Conservation (phyloP, 2,113 vertebrate genomes). For the Sus scrofa region T2T-Sscrofa CM000813.6:118598001-118598500, state of each 20-base stretch:
- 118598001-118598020: too few species aligned
- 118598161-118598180: not conserved
- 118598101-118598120: not conserved
- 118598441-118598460: not conserved
- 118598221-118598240: not conserved
- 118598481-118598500: slow-evolving; percentile 44
- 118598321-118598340: not conserved
- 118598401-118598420: not conserved
- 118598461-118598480: not conserved
- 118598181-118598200: not conserved
- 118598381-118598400: not conserved
- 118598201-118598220: not conserved
- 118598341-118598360: not conserved
- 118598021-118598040: too few species aligned
- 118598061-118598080: not conserved
- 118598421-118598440: not conserved
- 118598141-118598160: not conserved
- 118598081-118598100: slow-evolving; percentile 3
- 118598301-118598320: not conserved
- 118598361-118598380: not conserved
- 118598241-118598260: not conserved
- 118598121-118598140: slow-evolving; percentile 26
- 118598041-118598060: too few species aligned
- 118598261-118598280: not conserved
- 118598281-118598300: slow-evolving; percentile 20